Evolutionary conservation across 2,797 vertebrate species (phyloP), one percentile per base, ranked within the genome.

Genomic region (Enteromius trimaculatus): DNA sequence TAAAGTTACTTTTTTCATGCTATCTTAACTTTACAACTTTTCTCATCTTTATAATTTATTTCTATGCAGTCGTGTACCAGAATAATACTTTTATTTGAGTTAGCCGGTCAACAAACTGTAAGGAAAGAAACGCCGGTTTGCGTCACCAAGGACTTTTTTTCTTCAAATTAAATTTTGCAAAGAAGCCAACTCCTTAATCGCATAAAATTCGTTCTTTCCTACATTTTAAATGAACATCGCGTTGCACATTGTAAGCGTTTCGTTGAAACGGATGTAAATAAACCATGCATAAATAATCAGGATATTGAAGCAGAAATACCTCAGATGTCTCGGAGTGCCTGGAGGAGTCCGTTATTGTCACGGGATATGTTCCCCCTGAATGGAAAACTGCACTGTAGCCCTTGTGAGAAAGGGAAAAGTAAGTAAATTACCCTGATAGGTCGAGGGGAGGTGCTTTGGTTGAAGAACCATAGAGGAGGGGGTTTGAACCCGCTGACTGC

Each of bases 331-430:
- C 29, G 92, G 81, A 91, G 91, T 64, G 90, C 77, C 89, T 90
- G 85, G 82, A 90, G 90, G 87, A 92, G 94, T 91, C 90, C 92
- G 90, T 94, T 95, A 95, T 94, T 89, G 90, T 92, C 91, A 90
- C 90, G 89, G 91, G 90, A 93, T 93, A 88, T 87, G 92, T 86
- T 91, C 49, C 88, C 88, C 89, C 91, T 90, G 89, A 92, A 91
- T 91, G 93, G 93, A 93, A 92, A 95, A 93, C 93, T 93, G 94
- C 92, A 90, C 92, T 90, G 91, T 91, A 90, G 92, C 92, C 16
- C 92, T 92, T 92, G 92, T 91, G 93, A 95, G 93, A 91, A 94
- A 93, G 90, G 82, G 92, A 93, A 95, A 96, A 95, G 93, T 94
- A 95, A 89, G 90, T 92, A 95, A 95, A 95, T 94, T 92, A 89